Evolutionary conservation across 2,888 invertebrate genomes (phyloP), one percentile per base, ranked within the genome.

Genomic region (Cecidostiba fungosa): DNA sequence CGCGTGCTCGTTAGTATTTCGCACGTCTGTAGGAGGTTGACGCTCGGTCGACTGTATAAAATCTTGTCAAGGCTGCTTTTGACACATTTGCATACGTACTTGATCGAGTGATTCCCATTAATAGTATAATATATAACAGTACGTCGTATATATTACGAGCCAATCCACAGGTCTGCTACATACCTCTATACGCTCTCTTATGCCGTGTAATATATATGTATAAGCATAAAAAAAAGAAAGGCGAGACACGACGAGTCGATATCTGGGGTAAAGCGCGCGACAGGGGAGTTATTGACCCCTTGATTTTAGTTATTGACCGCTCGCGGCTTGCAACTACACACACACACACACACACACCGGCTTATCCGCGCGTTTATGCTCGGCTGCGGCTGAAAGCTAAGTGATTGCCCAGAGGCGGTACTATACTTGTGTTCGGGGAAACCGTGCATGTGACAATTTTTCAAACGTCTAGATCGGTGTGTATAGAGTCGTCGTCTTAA

Each of bases 201-300:
- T 50, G n/a, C n/a, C n/a, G n/a, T n/a, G n/a, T n/a, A n/a, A 50
- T 3, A 16, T 5, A 16, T 23, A 1, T n/a, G 0, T 2, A 26
- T 23, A n/a, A 3, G 29, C 0, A 23, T 23, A 23, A 29, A 29
- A 14, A 66, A 10, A 66, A n/a, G n/a, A n/a, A 3, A 66, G 14
- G 66, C 26, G 10, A 66, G 16, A 66, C 2, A 14, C 12, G 6
- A 0, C 16, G 54, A 66, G 29, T 66, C 66, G 66, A 78, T 78
- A 69, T 69, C 26, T 78, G 47, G 19, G 8, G 47, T 69, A 47
- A 39, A 69, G 66, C 43, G 23, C 12, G 72, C 19, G 39, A 36
- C 36, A 12, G 36, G 36, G 72, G 36, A 82, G 82, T 82, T 84
- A 84, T 77, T 72, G 83, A 84, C 78, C 59, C 78, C 62, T 72